phyloP scores from a whole-genome alignment of 2,113 vertebrate species.

The Accipiter cooperii region DNA sequence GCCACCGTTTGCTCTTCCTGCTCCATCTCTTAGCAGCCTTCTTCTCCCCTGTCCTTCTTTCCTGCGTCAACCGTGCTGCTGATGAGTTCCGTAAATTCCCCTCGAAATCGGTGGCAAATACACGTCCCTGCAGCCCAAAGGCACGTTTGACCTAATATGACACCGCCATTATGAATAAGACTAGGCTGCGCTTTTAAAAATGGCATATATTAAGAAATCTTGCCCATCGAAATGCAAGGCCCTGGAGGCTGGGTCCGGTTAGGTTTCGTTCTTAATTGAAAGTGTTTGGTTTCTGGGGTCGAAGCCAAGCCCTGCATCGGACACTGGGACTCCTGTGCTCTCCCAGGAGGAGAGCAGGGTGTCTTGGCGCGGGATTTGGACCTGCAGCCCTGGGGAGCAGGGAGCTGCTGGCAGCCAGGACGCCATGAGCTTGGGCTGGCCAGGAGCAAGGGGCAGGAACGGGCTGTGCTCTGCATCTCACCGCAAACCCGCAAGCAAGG shows the following conservation, averaged over 20 bases:
- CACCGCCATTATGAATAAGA: neutral
- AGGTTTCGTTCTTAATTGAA: neutral
- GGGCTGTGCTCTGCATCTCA: neutral
- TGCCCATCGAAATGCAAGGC: neutral
- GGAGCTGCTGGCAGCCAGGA: neutral
- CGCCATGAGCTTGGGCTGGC: neutral
- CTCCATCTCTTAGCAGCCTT: neutral
- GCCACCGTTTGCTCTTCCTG: neutral
- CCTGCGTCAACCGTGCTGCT: neutral
- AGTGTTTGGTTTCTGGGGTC: neutral
- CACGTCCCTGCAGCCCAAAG: neutral
- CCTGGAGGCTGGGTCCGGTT: neutral
- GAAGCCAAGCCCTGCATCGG: neutral
- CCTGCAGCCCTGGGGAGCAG: neutral
- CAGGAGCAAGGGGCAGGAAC: neutral
- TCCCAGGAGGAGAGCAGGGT: neutral
- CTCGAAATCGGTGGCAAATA: neutral
- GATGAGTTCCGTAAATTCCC: neutral
- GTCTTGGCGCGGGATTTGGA: accelerated
- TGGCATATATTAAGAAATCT: neutral
- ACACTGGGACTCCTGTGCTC: neutral
- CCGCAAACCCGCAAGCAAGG: neutral
- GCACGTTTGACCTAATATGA: neutral
- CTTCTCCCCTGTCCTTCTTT: neutral
- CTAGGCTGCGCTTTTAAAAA: neutral